Evolutionary conservation across 1,140 invertebrate genomes (phyloP), one percentile per base, ranked within the genome.

Genomic region (Solenopsis invicta): DNA sequence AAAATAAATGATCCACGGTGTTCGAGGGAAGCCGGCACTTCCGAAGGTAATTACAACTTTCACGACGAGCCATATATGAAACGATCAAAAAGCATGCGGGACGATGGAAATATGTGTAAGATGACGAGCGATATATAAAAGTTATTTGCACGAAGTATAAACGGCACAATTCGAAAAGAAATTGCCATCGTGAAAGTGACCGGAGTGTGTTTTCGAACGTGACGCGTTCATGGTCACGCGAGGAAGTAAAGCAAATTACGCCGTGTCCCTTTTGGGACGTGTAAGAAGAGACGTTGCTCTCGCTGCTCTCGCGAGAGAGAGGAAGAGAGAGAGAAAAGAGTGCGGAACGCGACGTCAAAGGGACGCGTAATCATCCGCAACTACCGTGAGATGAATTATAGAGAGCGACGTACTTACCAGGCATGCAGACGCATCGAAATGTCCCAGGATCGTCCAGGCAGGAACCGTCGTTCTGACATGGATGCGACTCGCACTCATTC

Each of bases 341-440:
- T 41, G 13, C 24, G 24, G 21, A 45, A 66, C 18, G 54, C 29
- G 41, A 77, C 24, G 41, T 67, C 52, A 62, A 41, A 21, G 24
- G 41, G 4, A 45, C 24, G 48, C 67, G 37, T 72, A 72, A 82
- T 74, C n/a, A 45, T 84, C 18, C 52, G 8, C 18, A 37, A 52
- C 4, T 45, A 24, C 29, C 52, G 71, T n/a, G 71, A 37, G 45
- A 56, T 61, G 50, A 89, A 66, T 16, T 29, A 29, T 77, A 13
- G 59, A 59, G 59, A 18, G 12, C 6, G 41, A 9, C 21, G 37
- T 29, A 94, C 97, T 97, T 96, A 99, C 98, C 98, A 94, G 98
- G 98, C 98, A 99, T 99, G 94, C 99, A 99, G 92, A 99, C 98
- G 93, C 98, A 99, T 89, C 98, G 96, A 95, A 99, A 99, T 6